Base-by-base conservation (phyloP, 2,888 invertebrate genomes). In the Drosophila siamana region DNA sequence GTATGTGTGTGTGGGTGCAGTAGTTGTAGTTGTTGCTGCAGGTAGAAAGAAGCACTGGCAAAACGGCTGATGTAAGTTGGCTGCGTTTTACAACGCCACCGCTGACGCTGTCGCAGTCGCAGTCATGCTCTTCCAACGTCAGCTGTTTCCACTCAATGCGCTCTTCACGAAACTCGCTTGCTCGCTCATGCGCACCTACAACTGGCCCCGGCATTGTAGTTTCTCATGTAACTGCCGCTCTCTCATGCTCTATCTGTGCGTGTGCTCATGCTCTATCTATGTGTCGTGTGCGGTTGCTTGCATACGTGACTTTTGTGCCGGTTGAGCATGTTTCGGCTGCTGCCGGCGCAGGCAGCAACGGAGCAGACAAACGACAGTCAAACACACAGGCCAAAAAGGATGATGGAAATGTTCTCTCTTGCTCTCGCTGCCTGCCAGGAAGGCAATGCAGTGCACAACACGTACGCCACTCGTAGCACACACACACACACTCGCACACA, bases 261-360 rank as follows among this genome's bases (percentile, higher is more conserved):
- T 38, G 44, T 43, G n/a, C n/a, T n/a, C n/a, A 7, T 55, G 47
- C 50, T n/a, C n/a, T n/a, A n/a, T n/a, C n/a, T n/a, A 15, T 66
- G 60, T 52, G 28, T 38, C 66, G 57, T 56, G 55, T 24, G 73
- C n/a, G n/a, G n/a, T 43, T 52, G 61, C 52, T 60, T 76, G 87
- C 86, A 82, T 85, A 85, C 85, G 85, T 87, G 87, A 87, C 85
- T 82, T 80, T 86, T 70, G 79, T 81, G 79, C 81, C 82, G 80
- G 80, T 78, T 80, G 80, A 78, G 75, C 75, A 71, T 79, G 77
- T 80, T 78, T 78, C 74, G 48, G 63, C 19, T 61, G 74, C 66
- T 78, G 69, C 48, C 57, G 38, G 64, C 66, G 60, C 66, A 60
- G 66, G 47, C 69, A 63, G 63, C 60, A 13, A 15, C 33, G n/a